Evolutionary conservation across 2,888 invertebrate species (phyloP).

Genomic region (Anorthoa munda): DNA sequence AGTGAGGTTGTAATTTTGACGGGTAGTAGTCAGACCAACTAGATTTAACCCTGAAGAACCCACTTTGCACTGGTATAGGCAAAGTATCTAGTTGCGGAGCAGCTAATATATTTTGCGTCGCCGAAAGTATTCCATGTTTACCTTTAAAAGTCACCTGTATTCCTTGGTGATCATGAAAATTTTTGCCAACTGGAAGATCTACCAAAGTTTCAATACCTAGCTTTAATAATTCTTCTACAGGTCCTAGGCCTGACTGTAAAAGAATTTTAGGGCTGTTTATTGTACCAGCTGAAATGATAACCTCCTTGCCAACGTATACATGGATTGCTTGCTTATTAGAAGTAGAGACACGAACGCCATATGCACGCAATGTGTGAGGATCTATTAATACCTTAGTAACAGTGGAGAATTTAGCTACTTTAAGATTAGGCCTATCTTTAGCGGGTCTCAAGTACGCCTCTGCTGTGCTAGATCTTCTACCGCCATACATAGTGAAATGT

Average conservation of each 20-base stretch:
- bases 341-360: conserved; percentile 78
- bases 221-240: conserved; percentile 73
- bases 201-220: conserved; percentile 74
- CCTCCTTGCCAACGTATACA: conserved; percentile 78
- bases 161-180: conserved; percentile 82
- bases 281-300: conserved; percentile 82
- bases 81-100: conserved; percentile 69
- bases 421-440: conserved; percentile 78
- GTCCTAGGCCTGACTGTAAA: conserved; percentile 85
- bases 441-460: conserved; percentile 79
- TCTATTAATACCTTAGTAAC: conserved; percentile 81
- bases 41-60: conserved; percentile 75
- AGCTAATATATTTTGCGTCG: conserved; percentile 74
- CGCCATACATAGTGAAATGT: conserved; percentile 76
- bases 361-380: conserved; percentile 68
- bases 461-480: conserved; percentile 83
- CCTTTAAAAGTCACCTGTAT: conserved; percentile 77
- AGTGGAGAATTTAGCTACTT: conserved; percentile 78
- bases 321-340: conserved; percentile 71
- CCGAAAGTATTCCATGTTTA: conserved; percentile 76
- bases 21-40: conserved; percentile 42
- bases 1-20: conserved; percentile 73
- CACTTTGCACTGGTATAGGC: conserved; percentile 79
- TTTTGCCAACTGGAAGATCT: conserved; percentile 84
- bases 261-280: conserved; percentile 84